A percentile compares a stretch with the other conserved stretches of the same genome.
Evolutionary conservation across 2,888 invertebrate genomes (phyloP).

Genomic region (Zaprionus lineosus): DNA sequence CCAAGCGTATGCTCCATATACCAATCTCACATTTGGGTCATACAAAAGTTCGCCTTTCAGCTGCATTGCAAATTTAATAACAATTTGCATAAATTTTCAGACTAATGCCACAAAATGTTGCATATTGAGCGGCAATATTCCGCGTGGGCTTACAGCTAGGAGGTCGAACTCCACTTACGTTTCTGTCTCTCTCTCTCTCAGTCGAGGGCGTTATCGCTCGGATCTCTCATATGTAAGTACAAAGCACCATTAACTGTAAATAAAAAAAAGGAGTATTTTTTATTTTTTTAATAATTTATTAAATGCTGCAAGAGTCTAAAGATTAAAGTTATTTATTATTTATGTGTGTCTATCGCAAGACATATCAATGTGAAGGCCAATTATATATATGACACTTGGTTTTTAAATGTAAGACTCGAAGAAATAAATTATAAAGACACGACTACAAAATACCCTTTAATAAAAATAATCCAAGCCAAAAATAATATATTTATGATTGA

Average conservation of each 20-base stretch:
- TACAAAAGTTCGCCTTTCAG: slow-evolving; percentile 31
- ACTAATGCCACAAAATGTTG: slow-evolving; percentile 15
- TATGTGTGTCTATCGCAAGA: slow-evolving; percentile 27
- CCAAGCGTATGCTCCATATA: slow-evolving; percentile 40
- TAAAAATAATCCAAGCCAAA: no score
- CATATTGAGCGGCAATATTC: no score
- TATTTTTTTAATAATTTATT: no score
- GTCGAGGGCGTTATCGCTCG: slow-evolving; percentile 52
- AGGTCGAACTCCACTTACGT: slow-evolving; percentile 62
- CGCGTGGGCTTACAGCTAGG: slow-evolving; percentile 26
- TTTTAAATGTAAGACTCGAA: no score
- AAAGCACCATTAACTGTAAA: slow-evolving; percentile 71
- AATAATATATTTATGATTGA: no score
- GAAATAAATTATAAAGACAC: no score
- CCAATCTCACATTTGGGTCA: slow-evolving; percentile 55
- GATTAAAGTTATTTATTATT: no score
- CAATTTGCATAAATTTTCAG: slow-evolving; percentile 69
- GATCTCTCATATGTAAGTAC: slow-evolving; percentile 60
- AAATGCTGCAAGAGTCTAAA: no score
- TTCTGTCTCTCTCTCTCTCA: slow-evolving; percentile 60
- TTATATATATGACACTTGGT: no score
- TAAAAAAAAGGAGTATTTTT: no score
- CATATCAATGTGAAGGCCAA: slow-evolving; percentile 63
- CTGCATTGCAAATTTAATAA: slow-evolving; percentile 44
- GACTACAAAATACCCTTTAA: no score